Evolutionary conservation across 2,797 vertebrate species (phyloP), one percentile per base, ranked within the genome.

Genomic region (Kryptopterus vitreolus): DNA sequence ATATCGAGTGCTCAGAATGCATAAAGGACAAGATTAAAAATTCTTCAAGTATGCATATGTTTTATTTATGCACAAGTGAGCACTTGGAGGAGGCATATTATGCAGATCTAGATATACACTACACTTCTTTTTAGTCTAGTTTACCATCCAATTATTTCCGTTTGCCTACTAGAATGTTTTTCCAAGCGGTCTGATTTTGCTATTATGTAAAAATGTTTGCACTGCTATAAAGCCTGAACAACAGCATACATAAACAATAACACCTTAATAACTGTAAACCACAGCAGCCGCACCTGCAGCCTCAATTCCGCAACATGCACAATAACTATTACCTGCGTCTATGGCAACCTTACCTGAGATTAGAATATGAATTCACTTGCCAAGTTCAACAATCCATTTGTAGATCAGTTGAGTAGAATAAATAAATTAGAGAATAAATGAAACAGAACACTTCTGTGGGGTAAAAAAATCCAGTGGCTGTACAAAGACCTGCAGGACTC

Each of bases 271-370:
- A 71, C 46, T 6, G 24, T 71, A 31, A 84, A 53, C 43, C 72
- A 50, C 59, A 29, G 57, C 53, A 31, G 81, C 76, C 76, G 65
- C 81, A 72, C 71, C 82, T 69, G 57, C 22, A 43, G 62, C 38
- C 58, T 72, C 59, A 26, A 43, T 53, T 61, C 65, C 26, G 31
- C 35, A 59, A 10, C 0, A 43, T 50, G 38, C 73, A 71, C 20
- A 75, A 68, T 38, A 24, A 76, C 65, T 68, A n/a, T n/a, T 92
- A 94, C 92, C 93, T 93, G 92, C 83, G 63, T 63, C 84, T 86
- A 93, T 87, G 81, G 90, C 89, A 90, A 93, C 87, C 90, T 66
- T 50, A 26, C 16, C 71, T 66, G 79, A 81, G 82, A 66, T 63
- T 53, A 74, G 65, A 18, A n/a, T 77, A 68, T 55, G 20, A 81